Conservation (phyloP, 2,797 vertebrate genomes). For the Neosalanx taihuensis region DNA sequence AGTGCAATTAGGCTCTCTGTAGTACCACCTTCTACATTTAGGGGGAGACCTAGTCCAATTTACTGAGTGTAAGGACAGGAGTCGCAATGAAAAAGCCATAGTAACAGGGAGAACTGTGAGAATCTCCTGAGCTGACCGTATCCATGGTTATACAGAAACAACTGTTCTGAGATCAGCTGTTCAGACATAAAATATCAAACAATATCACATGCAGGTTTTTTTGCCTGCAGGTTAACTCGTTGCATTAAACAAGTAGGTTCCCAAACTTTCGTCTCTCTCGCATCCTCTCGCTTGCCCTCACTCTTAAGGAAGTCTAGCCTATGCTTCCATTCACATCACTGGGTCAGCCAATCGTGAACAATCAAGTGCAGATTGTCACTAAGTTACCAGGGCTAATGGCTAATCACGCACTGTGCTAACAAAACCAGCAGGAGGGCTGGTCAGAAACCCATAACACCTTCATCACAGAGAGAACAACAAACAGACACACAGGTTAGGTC, state of each 20-base stretch:
- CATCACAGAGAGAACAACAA: too few relatives aligned
- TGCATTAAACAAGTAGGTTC: neutral
- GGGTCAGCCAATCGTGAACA: conserved; percentile 30
- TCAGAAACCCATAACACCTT: neutral
- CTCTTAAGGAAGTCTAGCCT: neutral
- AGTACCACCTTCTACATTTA: conserved; percentile 42
- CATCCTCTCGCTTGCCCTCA: neutral
- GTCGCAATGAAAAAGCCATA: neutral
- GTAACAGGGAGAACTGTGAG: too few relatives aligned
- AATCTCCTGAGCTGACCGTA: neutral
- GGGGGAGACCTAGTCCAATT: conserved; percentile 55
- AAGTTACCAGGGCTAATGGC: conserved; percentile 14
- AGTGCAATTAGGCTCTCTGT: conserved; percentile 22
- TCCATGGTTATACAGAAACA: neutral
- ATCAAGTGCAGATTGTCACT: conserved; percentile 30
- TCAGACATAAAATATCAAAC: neutral
- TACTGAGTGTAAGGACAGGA: conserved; percentile 13
- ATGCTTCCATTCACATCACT: conserved; percentile 3
- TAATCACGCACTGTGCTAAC: conserved; percentile 29
- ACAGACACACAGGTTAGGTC: too few relatives aligned
- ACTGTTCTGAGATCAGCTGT: neutral
- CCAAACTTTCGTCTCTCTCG: conserved; percentile 7
- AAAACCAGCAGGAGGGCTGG: neutral
- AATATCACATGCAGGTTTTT: neutral
- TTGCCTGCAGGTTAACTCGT: too few relatives aligned